These are phyloP conservation scores for Onychorhynchus coronatus DNA, from an alignment of 2,113 vertebrate species.

Conservation along the genomic window DNA sequence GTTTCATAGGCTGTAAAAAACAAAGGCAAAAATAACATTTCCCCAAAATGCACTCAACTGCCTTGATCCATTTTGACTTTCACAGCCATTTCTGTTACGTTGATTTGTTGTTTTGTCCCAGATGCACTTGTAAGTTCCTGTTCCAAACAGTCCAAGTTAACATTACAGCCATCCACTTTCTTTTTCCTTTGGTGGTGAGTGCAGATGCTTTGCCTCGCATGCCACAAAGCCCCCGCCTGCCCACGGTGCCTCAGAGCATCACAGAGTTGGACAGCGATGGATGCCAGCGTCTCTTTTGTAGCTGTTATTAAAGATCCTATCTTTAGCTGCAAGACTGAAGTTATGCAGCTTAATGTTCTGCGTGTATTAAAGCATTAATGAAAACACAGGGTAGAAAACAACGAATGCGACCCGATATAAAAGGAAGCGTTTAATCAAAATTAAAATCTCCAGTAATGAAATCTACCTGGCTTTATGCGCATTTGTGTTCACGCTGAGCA, in stretches of 20 bases:
- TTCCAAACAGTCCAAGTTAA: not conserved
- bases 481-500: not conserved
- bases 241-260: not conserved
- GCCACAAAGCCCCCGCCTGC: not conserved
- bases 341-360: not conserved
- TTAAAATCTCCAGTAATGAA: constrained; percentile 54
- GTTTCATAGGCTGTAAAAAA: not conserved
- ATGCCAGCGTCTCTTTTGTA: not conserved
- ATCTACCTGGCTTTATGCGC: not conserved
- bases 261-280: not conserved
- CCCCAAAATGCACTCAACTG: rapidly evolving
- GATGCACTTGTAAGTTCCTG: not conserved
- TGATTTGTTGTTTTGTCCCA: not conserved
- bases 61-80: not conserved
- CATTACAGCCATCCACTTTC: not conserved
- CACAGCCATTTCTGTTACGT: rapidly evolving
- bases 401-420: not conserved
- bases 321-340: not conserved
- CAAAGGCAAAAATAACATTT: not conserved
- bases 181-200: not conserved
- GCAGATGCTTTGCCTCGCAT: not conserved
- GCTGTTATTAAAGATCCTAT: constrained; percentile 61
- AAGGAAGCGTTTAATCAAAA: constrained; percentile 53
- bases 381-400: constrained; percentile 1
- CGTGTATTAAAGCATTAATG: constrained; percentile 26